Percentiles rank a stretch among this genome's conserved stretches.
These are phyloP conservation scores for Siderastrea radians DNA, from an alignment of 92 coral and sea anemone genomes.

Conservation along the genomic window DNA sequence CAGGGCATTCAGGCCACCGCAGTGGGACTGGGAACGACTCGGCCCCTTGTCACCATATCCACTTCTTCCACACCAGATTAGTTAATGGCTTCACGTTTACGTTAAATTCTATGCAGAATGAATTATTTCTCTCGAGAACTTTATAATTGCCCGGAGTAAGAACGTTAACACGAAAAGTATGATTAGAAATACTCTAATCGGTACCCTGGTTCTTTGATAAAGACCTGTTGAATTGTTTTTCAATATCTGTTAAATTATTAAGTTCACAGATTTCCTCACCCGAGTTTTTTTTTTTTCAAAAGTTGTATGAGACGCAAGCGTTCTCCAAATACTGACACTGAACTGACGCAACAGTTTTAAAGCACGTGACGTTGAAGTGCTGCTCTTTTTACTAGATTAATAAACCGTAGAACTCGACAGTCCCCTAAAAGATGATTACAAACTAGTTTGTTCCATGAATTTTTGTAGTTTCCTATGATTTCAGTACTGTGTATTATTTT, in stretches of 20 bases:
- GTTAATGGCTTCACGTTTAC: too few species aligned
- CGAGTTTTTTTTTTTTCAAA: not conserved
- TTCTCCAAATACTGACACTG: conserved; percentile 13
- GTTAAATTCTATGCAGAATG: too few species aligned
- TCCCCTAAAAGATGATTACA: not conserved
- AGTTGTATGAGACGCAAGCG: conserved; percentile 28
- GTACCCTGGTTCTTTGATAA: not conserved
- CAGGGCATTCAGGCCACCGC: too few species aligned
- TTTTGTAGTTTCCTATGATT: too few species aligned
- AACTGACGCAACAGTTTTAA: not conserved
- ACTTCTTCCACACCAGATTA: too few species aligned
- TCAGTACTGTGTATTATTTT: too few species aligned
- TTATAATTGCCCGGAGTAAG: too few species aligned
- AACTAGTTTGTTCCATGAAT: not conserved
- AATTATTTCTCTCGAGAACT: too few species aligned
- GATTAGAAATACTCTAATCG: too few species aligned
- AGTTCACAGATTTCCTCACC: not conserved
- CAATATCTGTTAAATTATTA: conserved; percentile 10
- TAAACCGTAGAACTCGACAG: conserved; percentile 10
- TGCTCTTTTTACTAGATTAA: not conserved
- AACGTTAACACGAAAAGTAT: too few species aligned
- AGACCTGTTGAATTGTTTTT: not conserved
- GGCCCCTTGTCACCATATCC: too few species aligned
- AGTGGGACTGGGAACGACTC: too few species aligned
- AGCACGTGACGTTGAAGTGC: conserved; percentile 4